Conservation (phyloP, 2,113 vertebrate genomes). For the Sturnira hondurensis region DNA sequence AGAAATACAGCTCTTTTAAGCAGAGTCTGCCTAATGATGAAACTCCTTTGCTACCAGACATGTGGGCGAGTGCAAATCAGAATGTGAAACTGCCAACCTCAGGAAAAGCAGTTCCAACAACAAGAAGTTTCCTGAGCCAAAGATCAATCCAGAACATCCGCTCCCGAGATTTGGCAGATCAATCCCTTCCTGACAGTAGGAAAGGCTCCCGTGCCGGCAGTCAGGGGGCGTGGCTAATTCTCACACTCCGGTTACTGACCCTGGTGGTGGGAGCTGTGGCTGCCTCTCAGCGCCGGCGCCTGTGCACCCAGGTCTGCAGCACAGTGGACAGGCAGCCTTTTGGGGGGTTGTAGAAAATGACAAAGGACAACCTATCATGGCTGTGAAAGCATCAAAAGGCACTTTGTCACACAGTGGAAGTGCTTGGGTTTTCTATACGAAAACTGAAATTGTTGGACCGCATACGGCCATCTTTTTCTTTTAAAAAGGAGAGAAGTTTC, state of each 20-base stretch:
- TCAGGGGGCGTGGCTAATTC: background rate
- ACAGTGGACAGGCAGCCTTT: background rate
- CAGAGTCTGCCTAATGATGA: background rate
- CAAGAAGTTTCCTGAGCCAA: background rate
- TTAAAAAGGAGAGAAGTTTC: background rate
- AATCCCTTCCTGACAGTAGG: background rate
- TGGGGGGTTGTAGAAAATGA: background rate
- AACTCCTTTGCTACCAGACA: background rate
- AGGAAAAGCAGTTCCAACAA: background rate
- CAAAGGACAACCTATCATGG: background rate
- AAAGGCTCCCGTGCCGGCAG: background rate
- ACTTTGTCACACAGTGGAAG: background rate
- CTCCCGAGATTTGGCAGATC: background rate
- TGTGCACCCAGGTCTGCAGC: no score
- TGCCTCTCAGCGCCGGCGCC: fast-evolving
- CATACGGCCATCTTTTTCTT: background rate
- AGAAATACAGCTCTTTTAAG: conserved; percentile 31
- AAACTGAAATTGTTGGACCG: background rate
- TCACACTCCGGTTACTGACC: background rate
- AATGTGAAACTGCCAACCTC: background rate
- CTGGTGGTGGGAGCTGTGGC: background rate
- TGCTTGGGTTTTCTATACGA: background rate
- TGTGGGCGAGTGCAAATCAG: background rate
- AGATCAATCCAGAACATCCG: background rate
- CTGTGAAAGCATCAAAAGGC: background rate